These are phyloP conservation scores for Anoplolepis gracilipes DNA, from an alignment of 1,140 invertebrate genomes.

Conservation along the genomic window DNA sequence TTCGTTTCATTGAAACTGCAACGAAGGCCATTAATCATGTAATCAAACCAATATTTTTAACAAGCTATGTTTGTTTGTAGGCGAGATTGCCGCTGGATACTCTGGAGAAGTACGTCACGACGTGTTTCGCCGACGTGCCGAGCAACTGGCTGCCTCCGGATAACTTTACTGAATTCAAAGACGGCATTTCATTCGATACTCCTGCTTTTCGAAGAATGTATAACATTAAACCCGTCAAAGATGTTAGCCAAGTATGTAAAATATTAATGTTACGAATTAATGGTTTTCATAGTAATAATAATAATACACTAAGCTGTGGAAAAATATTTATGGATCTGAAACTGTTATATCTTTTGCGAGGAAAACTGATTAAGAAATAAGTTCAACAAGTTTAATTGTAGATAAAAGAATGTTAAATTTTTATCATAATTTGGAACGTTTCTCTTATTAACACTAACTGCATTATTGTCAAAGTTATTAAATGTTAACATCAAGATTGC, in stretches of 20 bases:
- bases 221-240: conserved; percentile 93
- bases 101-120: conserved; percentile 89
- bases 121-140: conserved; percentile 89
- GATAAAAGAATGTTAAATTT: not conserved
- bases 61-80: conserved; percentile 79
- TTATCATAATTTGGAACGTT: not conserved
- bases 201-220: conserved; percentile 91
- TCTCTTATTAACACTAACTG: too few species aligned
- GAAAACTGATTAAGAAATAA: not conserved
- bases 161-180: conserved; percentile 86
- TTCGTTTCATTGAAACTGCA: not conserved
- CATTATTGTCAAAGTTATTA: too few species aligned
- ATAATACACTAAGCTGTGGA: not conserved
- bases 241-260: conserved; percentile 87
- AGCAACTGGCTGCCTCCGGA: conserved; percentile 88
- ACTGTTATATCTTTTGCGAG: not conserved
- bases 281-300: not conserved
- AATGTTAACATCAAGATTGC: not conserved
- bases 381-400: not conserved
- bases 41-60: not conserved
- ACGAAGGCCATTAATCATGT: not conserved
- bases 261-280: not conserved
- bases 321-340: not conserved
- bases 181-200: conserved; percentile 87
- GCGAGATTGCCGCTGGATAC: conserved; percentile 92